These are phyloP conservation scores for Conops quadrifasciatus DNA, from an alignment of 2,888 invertebrate species.

Conservation along the genomic window DNA sequence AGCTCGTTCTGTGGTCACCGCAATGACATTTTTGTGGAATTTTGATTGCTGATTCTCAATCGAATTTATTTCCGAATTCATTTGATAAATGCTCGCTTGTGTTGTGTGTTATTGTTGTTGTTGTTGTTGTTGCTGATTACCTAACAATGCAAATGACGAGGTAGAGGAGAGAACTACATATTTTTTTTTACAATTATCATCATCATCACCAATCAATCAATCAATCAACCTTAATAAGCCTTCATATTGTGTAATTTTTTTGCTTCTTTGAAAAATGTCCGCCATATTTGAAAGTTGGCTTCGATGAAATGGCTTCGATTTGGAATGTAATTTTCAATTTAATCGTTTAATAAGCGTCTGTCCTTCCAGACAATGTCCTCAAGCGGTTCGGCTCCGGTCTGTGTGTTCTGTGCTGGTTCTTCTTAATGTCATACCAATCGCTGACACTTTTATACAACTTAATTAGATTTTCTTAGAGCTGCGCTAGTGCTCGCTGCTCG, in stretches of 20 bases:
- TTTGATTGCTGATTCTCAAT: conserved; percentile 4
- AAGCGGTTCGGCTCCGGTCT: too few relatives aligned
- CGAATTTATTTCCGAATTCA: neutral
- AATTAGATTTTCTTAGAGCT: conserved; percentile 22
- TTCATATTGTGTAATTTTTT: too few relatives aligned
- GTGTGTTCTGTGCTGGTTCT: neutral
- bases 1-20: conserved; percentile 2
- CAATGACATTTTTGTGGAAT: neutral
- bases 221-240: too few relatives aligned
- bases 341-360: too few relatives aligned
- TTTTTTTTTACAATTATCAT: conserved; percentile 1
- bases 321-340: too few relatives aligned
- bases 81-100: neutral
- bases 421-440: neutral
- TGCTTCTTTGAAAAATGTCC: too few relatives aligned
- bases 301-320: too few relatives aligned
- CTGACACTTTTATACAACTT: conserved; percentile 12
- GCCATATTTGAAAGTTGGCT: too few relatives aligned
- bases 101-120: neutral
- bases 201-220: too few relatives aligned
- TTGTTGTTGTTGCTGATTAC: neutral
- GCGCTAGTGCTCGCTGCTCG: neutral
- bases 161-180: neutral
- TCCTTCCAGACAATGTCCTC: too few relatives aligned
- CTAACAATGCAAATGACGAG: neutral